Base-by-base conservation (phyloP, 2,113 vertebrate species). In the Toxotes chatareus region DNA sequence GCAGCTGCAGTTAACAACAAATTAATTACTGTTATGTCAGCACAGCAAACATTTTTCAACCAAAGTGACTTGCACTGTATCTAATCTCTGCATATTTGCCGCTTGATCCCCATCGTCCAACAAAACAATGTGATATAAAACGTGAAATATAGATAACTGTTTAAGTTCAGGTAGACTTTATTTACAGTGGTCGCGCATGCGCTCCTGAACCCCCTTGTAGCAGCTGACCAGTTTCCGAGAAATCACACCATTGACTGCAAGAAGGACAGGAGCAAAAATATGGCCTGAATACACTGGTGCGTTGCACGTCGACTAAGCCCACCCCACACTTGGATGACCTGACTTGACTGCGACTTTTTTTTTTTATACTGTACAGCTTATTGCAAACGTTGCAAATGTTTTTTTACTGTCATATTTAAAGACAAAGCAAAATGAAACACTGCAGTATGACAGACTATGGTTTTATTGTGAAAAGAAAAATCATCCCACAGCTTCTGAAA, bases 151-250 rank as follows among this genome's bases (percentile, higher is more conserved):
- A 27, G 1, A 27, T 27, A 27, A 27, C 27, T 27, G 27, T 27
- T 27, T 27, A 27, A 27, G 27, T 27, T 27, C 27, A 27, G 27
- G 27, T 27, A 27, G 27, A 27, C 27, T 27, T 27, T 27, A 27
- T 27, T 90, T 92, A 31, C 87, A 91, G 88, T 1, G 72, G 0
- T 0, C 0, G 63, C 73, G 82, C 90, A 91, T 88, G 89, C 88
- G 90, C 75, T 1, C 5, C 0, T 3, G 61, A 14, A 2, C 1
- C 27, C 27, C 27, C 27, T 27, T 27, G 27, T 27, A 27, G 27
- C 47, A 21, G 8, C 0, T 1, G 13, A 17, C 0, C 14, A 0
- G 9, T 91, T 93, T 93, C 86, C 81, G 63, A 77, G 90, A 93
- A 93, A 82, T 93, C 90, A 91, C 7, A 72, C n/a, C 21, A 72